phyloP scores from a whole-genome alignment of 2,888 invertebrate species.

The Cyrtodaria siliqua region DNA sequence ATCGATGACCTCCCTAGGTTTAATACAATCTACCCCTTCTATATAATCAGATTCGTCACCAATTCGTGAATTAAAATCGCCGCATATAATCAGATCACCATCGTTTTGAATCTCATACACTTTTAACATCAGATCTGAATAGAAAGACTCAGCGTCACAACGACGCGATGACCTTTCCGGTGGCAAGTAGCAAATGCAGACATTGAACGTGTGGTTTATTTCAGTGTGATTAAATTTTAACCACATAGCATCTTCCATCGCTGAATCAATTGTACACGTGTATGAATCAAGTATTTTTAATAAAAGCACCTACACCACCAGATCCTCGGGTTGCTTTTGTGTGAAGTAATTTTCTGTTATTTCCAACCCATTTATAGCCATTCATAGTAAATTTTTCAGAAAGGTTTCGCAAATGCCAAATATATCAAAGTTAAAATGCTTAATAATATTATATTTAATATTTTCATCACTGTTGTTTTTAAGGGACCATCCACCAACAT shows the following conservation, averaged over 20 bases:
- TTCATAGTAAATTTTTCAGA: neutral
- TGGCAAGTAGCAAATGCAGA: slow-evolving; percentile 12
- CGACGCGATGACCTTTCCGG: slow-evolving; percentile 7
- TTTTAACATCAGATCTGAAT: neutral
- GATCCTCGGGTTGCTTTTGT: slow-evolving; percentile 1
- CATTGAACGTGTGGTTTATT: neutral
- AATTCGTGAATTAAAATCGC: slow-evolving; percentile 17
- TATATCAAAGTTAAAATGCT: no score
- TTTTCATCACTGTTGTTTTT: no score
- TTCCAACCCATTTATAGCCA: slow-evolving; percentile 8
- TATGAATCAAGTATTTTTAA: neutral
- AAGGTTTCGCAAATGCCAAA: no score
- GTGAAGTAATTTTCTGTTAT: slow-evolving; percentile 4
- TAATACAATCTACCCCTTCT: slow-evolving; percentile 4
- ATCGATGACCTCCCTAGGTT: slow-evolving; percentile 10
- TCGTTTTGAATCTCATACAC: slow-evolving; percentile 5
- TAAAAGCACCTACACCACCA: slow-evolving; percentile 13
- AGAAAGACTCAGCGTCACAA: neutral
- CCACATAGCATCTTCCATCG: slow-evolving; percentile 6
- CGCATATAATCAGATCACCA: slow-evolving; percentile 1
- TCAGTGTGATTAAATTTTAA: neutral
- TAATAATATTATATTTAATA: no score
- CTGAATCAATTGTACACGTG: neutral
- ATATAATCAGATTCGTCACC: slow-evolving; percentile 19
- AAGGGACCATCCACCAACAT: no score